Evolutionary conservation across 2,113 vertebrate species (phyloP), one percentile per base, ranked within the genome.

Genomic region (Eulacestoma nigropectus): DNA sequence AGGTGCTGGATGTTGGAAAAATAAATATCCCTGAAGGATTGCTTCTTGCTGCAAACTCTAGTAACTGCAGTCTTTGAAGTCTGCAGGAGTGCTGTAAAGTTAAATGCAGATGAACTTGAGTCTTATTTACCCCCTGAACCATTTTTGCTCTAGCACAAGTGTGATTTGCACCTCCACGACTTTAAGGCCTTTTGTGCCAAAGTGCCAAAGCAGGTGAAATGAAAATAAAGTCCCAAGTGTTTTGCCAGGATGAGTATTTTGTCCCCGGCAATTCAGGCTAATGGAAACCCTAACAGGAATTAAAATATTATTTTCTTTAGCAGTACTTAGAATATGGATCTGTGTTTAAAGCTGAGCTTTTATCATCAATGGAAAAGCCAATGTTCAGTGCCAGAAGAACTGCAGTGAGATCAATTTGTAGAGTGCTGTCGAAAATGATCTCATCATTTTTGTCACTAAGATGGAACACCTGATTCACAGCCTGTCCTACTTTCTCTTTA

Each of bases 401-500:
- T 96, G 97, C 86, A 96, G 64, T 44, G 84, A 96, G 90, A 81
- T 94, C 96, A 96, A 97, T 95, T 94, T 96, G 89, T 87, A 91
- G 93, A 97, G 94, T 92, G 91, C 70, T 91, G 96, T 96, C 77
- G 96, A 92, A 95, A 93, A 82, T 94, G 91, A 96, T 93, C 89
- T 96, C 91, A 94, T 95, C 94, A 83, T 81, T 95, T 97, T 95
- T 95, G 94, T 95, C 95, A 93, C 93, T 96, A 96, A 90, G 93
- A 93, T 49, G 75, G 85, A 84, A 77, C 90, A 92, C 89, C 84
- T 96, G 85, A 89, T 95, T 97, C 87, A 91, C 69, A 93, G 78
- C 69, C 90, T 96, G 95, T 87, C 87, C 95, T 95, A 75, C 75
- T 94, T 96, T 92, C 85, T 92, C 73, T 85, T 82, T 93, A 65